phyloP scores from a whole-genome alignment of 2,113 vertebrate species.

The Myxocyprinus asiaticus region DNA sequence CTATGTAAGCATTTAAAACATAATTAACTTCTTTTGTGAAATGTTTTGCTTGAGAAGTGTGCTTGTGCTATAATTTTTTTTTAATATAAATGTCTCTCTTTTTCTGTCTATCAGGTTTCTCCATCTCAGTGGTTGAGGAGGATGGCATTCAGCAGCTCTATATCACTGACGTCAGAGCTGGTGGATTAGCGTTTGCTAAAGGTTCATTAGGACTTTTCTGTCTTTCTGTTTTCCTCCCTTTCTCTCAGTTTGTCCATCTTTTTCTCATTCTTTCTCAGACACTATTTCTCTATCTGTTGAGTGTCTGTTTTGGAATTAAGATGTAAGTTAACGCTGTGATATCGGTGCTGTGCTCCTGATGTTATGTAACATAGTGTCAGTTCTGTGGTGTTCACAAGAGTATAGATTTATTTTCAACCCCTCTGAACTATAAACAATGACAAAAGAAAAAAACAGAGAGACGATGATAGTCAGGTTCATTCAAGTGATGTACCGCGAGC shows the following conservation, averaged over 20 bases:
- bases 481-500: no score
- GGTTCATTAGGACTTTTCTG: slow-evolving; percentile 74
- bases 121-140: slow-evolving; percentile 91
- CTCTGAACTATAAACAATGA: no score
- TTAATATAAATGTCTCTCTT: no score
- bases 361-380: slow-evolving; percentile 14
- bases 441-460: no score
- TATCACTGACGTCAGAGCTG: slow-evolving; percentile 87
- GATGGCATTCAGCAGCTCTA: slow-evolving; percentile 88
- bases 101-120: slow-evolving; percentile 80
- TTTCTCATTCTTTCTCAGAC: slow-evolving; percentile 3
- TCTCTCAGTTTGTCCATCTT: slow-evolving; percentile 48
- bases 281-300: neutral
- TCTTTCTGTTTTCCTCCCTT: no score
- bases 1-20: no score
- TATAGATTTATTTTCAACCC: no score
- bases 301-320: neutral
- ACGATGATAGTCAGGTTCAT: no score
- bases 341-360: slow-evolving; percentile 1
- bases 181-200: slow-evolving; percentile 90
- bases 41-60: no score
- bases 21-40: no score
- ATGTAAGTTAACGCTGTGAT: slow-evolving; percentile 2
- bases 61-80: no score
- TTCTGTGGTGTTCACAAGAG: no score